phyloP scores from a whole-genome alignment of 2,888 invertebrate species.

The Pyrrhosoma nymphula region DNA sequence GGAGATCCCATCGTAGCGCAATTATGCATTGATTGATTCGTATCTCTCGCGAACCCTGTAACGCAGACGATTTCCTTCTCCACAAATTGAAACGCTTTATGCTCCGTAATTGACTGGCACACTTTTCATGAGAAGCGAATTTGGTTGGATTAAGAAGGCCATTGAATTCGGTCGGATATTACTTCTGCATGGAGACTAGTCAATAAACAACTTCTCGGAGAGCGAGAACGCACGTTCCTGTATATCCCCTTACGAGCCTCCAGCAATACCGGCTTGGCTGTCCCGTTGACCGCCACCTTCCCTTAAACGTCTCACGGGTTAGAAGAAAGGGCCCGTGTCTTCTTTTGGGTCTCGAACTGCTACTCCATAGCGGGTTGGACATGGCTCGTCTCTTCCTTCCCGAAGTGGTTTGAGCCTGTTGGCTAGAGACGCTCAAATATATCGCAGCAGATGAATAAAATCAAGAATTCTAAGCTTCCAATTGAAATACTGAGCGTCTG shows the following conservation, averaged over 20 bases:
- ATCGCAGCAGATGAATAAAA: not conserved
- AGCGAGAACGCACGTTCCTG: not conserved
- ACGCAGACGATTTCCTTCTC: not conserved
- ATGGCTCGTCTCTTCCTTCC: not conserved
- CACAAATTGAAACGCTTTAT: constrained; percentile 3
- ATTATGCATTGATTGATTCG: not conserved
- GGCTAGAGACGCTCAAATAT: not conserved
- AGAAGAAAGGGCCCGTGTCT: not conserved
- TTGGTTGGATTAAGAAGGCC: not conserved
- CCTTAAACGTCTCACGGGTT: not conserved
- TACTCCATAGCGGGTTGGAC: not conserved
- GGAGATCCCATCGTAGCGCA: not conserved
- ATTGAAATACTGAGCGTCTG: no score
- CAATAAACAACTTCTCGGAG: not conserved
- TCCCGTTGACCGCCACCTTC: not conserved
- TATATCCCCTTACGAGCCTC: not conserved
- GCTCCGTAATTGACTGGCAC: not conserved
- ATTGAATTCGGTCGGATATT: not conserved
- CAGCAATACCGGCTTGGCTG: not conserved
- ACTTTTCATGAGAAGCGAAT: not conserved
- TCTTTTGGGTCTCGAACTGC: constrained; percentile 4
- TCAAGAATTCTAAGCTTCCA: no score
- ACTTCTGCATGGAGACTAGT: not conserved
- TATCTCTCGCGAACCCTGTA: not conserved
- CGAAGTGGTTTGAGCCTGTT: not conserved